Conservation (phyloP, 2,113 vertebrate genomes). For the Dolichotis patagonum region DNA sequence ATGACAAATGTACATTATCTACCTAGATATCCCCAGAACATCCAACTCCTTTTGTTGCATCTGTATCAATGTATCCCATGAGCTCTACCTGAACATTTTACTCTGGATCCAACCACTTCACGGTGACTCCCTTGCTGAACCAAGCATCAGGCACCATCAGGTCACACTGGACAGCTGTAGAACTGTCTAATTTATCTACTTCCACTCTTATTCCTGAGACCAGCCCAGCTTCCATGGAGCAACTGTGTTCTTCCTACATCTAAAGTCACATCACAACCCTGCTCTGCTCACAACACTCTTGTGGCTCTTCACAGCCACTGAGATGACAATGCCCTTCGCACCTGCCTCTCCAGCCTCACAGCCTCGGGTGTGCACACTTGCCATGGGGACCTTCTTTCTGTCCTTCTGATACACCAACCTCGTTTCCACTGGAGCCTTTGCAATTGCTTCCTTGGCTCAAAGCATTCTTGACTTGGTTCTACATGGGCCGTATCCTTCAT, state of each 20-base stretch:
- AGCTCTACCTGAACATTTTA: not conserved
- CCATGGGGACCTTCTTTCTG: not conserved
- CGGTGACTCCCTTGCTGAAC: not conserved
- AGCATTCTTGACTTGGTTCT: not conserved
- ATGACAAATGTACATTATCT: not conserved
- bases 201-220: not conserved
- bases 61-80: too few species aligned
- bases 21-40: not conserved
- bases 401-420: not conserved
- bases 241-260: not conserved
- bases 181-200: not conserved
- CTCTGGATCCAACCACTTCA: not conserved
- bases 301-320: not conserved
- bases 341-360: not conserved
- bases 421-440: not conserved
- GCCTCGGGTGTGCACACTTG: too few species aligned
- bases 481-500: too few species aligned
- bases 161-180: not conserved
- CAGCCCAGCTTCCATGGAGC: not conserved
- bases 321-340: not conserved
- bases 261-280: not conserved
- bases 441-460: not conserved
- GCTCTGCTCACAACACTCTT: not conserved
- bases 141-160: not conserved
- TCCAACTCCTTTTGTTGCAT: not conserved